A percentile compares a stretch with the other conserved stretches of the same genome.
Evolutionary conservation across 1,140 invertebrate genomes (phyloP).

Genomic region (Brachionus paranguensis): DNA sequence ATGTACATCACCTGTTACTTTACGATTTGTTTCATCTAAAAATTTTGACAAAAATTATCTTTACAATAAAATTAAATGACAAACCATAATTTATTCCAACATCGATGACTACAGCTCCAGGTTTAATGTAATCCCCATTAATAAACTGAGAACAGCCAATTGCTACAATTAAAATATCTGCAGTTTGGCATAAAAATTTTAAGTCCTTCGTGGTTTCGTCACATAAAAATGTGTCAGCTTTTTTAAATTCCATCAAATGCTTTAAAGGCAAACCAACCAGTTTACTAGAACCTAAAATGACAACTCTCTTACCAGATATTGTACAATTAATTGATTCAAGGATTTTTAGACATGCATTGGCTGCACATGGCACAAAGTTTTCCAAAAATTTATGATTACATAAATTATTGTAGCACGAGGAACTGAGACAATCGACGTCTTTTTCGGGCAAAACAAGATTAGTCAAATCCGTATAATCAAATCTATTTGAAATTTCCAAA

Average conservation of each 20-base stretch:
- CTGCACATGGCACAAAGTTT: conserved; percentile 84
- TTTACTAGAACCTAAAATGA: conserved; percentile 90
- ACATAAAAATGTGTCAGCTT: conserved; percentile 92
- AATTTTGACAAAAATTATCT: conserved; percentile 53
- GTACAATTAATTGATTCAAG: conserved; percentile 65
- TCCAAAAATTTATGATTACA: conserved; percentile 65
- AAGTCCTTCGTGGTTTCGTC: conserved; percentile 87
- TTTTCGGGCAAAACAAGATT: conserved; percentile 76
- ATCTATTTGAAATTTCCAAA: conserved; percentile 70
- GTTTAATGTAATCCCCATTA: conserved; percentile 91
- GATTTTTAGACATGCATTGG: conserved; percentile 81
- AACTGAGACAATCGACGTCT: conserved; percentile 94
- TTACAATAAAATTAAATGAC: not conserved
- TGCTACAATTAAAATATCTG: conserved; percentile 92
- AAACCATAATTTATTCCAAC: conserved; percentile 80
- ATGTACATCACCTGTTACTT: conserved; percentile 75
- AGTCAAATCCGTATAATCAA: conserved; percentile 78
- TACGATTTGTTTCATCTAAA: conserved; percentile 51
- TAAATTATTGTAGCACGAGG: conserved; percentile 75
- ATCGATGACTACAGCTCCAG: conserved; percentile 94
- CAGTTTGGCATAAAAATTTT: conserved; percentile 62
- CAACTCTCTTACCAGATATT: conserved; percentile 76
- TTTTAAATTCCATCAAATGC: not conserved
- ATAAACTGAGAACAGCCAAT: conserved; percentile 86
- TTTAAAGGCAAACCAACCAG: conserved; percentile 92